Evolutionary conservation across 2,113 vertebrate species (phyloP), one percentile per base, ranked within the genome.

Genomic region (Numida meleagris): DNA sequence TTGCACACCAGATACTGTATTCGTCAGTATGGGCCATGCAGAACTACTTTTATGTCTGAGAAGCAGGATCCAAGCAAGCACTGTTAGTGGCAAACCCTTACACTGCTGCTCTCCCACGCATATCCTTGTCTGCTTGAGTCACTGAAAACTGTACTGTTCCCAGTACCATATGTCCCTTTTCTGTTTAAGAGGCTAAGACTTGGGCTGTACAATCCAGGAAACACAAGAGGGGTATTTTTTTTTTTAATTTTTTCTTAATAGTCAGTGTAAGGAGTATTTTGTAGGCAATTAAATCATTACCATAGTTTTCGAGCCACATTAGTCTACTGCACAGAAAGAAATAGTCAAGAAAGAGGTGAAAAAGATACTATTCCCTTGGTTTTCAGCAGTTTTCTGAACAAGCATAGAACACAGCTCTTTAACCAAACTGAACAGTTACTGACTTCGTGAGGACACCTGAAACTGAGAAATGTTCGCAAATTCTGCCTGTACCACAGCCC

Each of bases 121-220:
- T 42, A 72, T 42, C 38, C 38, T 88, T 51, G 42, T 14, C 42
- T 0, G 0, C 33, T 55, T 38, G 9, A 59, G 25, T 67, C 51
- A 51, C 33, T n/a, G 18, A 34, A 45, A 88, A 62, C 29, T 45
- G 16, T 31, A 18, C 40, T 70, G n/a, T 42, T 82, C 27, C 7
- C 70, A 63, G 48, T 63, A 58, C 6, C 16, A 2, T 36, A 63
- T 1, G 14, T 45, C 16, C 18, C 20, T 61, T 61, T 83, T 86
- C 24, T 88, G 79, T 78, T 85, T 62, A 53, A 84, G 38, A 82
- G 55, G 43, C 38, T 40, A 24, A 34, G 34, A 53, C 59, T 43
- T 76, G 55, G 31, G 55, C 63, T 82, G 61, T 23, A 36, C 9
- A 42, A 24, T 31, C 34, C 62, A 70, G 65, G 68, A 90, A 87